Evolutionary conservation across 2,888 invertebrate species (phyloP).

Genomic region (Drosophila kokeensis): DNA sequence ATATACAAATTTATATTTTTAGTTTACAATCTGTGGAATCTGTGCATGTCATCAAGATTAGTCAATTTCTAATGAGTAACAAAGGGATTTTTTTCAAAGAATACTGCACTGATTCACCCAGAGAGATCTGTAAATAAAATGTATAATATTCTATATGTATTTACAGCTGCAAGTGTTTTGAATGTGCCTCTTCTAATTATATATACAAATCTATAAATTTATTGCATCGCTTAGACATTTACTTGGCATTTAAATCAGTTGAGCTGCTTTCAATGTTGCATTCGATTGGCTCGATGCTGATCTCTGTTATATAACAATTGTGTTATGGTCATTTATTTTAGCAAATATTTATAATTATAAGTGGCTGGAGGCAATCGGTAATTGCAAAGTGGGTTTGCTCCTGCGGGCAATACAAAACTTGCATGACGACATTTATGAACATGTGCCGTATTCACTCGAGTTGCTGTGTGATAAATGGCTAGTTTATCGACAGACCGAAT

Average conservation of each 20-base stretch:
- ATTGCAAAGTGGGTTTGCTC: slow-evolving; percentile 74
- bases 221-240: slow-evolving; percentile 2
- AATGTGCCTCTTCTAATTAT: background rate
- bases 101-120: background rate
- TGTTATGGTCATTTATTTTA: slow-evolving; percentile 37
- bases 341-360: slow-evolving; percentile 66
- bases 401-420: slow-evolving; percentile 70
- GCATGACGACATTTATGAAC: slow-evolving; percentile 69
- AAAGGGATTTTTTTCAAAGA: background rate
- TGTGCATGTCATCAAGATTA: background rate
- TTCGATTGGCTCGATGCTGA: slow-evolving; percentile 28
- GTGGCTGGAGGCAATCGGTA: slow-evolving; percentile 55
- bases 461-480: slow-evolving; percentile 50
- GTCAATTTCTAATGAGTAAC: background rate
- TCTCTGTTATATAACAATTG: slow-evolving; percentile 45
- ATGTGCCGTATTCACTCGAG: slow-evolving; percentile 26
- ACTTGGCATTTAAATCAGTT: slow-evolving; percentile 44
- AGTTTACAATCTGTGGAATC: background rate
- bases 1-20: too few relatives aligned
- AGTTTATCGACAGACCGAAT: slow-evolving; percentile 24
- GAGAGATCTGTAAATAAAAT: background rate
- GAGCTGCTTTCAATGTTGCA: slow-evolving; percentile 48
- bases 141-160: too few relatives aligned
- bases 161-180: background rate
- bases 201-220: slow-evolving; percentile 3